phyloP scores from a whole-genome alignment of 2,797 vertebrate species.

The Pelochelys cantorii region DNA sequence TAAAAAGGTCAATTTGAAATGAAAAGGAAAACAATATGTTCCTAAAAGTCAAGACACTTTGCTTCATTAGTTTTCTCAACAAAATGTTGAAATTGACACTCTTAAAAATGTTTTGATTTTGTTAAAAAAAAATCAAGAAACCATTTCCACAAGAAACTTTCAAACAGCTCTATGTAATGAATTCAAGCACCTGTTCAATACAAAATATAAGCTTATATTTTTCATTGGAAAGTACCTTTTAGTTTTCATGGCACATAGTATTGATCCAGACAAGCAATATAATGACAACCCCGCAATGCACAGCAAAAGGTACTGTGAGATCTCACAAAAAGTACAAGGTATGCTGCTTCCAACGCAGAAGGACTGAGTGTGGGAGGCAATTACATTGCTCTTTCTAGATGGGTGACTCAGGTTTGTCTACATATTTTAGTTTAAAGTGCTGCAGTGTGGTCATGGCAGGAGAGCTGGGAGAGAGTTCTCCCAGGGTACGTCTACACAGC shows the following conservation, averaged over 20 bases:
- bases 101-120: neutral
- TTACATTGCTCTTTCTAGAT: neutral
- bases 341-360: constrained; percentile 2
- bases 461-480: too few species aligned
- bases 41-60: neutral
- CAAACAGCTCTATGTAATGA: neutral
- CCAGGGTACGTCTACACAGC: too few species aligned
- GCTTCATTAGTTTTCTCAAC: neutral
- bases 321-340: neutral
- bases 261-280: neutral
- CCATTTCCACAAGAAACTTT: neutral
- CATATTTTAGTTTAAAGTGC: too few species aligned
- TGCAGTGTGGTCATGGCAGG: too few species aligned
- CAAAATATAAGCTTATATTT: neutral
- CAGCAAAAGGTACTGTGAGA: neutral
- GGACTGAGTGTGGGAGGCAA: neutral
- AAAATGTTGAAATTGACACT: neutral
- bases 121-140: neutral
- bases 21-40: neutral
- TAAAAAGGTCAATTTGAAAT: neutral
- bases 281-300: neutral
- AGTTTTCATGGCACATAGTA: neutral
- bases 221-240: neutral
- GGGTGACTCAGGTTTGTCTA: neutral
- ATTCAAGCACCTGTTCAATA: neutral